Evolutionary conservation across 2,888 invertebrate species (phyloP), one percentile per base, ranked within the genome.

Genomic region (Steromphala cineraria): DNA sequence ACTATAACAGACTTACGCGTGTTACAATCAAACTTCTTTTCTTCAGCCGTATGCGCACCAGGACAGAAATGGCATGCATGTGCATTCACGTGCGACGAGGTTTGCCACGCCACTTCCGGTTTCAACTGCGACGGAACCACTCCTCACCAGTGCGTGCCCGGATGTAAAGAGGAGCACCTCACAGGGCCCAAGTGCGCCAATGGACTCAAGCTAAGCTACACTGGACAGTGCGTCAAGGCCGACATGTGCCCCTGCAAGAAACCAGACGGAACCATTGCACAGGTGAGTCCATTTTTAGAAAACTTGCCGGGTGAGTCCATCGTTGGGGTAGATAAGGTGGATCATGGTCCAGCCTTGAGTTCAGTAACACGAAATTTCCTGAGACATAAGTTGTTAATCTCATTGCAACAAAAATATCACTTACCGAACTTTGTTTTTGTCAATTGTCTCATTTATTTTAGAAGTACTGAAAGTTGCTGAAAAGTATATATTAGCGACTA

Each of bases 211-310:
- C 97, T 97, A 96, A 95, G 96, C 1, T 96, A 13, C 36, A 52
- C 40, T 40, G 62, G 46, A n/a, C 40, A 67, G 46, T 98, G 98
- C 89, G 96, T 97, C 0, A 94, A 95, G 0, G 91, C 94, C 17
- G 95, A 95, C 55, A 96, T 97, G 89, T 98, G 98, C 89, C 95
- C 96, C 15, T 98, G 98, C 91, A 94, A 95, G 81, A 95, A 96
- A 56, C 94, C 94, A 17, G 93, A 95, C 19, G 96, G 96, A 28
- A 94, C 94, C 74, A 94, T 95, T 13, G 94, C 97, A 2, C 95
- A 96, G 94, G 96, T 96, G 90, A 87, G 86, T 84, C 36, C n/a
- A 56, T 1, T n/a, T 3, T 1, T 10, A 10, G 46, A 8, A 10
- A 13, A 46, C 36, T 7, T 36, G 36, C 36, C 2, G 2, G 36